Percentiles rank a stretch among this genome's conserved stretches.
phyloP scores from a whole-genome alignment of 2,888 invertebrate genomes.

The Ametastegia equiseti region DNA sequence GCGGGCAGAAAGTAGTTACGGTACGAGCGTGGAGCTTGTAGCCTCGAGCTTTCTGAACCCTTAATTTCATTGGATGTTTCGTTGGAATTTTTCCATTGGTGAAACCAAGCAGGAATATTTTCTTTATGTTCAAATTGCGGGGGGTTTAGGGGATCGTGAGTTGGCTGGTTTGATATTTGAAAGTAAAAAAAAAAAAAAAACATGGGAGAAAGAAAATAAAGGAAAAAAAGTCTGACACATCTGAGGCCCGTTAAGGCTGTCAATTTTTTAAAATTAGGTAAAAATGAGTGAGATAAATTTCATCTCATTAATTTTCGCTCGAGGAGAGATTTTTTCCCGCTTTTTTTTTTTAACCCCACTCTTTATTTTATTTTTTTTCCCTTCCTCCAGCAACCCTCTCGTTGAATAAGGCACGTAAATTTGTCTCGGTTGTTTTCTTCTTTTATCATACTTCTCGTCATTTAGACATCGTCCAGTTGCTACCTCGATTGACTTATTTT shows the following conservation, averaged over 20 bases:
- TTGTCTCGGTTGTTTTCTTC: not conserved
- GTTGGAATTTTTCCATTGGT: not conserved
- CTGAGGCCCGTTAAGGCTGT: not conserved
- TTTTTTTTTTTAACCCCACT: not conserved
- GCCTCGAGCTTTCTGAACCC: not conserved
- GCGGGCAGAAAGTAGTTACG: not conserved
- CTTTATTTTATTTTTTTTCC: not conserved
- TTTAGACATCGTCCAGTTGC: not conserved
- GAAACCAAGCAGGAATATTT: not conserved
- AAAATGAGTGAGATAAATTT: conserved; percentile 35
- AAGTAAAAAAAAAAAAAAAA: not conserved
- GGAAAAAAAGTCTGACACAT: not conserved
- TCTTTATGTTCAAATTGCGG: not conserved
- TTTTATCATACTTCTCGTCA: too few species aligned
- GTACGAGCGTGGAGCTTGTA: not conserved
- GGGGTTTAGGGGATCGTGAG: too few species aligned
- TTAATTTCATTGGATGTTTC: too few species aligned
- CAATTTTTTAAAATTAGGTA: conserved; percentile 25
- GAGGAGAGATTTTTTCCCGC: not conserved
- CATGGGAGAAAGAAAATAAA: not conserved
- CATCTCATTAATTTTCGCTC: conserved; percentile 1
- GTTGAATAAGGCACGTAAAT: not conserved
- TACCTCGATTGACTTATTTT: not conserved
- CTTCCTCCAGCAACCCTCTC: not conserved
- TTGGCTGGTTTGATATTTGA: not conserved